Evolutionary conservation across 2,113 vertebrate species (phyloP), one percentile per base, ranked within the genome.

Genomic region (Protobothrops flavoviridis): DNA sequence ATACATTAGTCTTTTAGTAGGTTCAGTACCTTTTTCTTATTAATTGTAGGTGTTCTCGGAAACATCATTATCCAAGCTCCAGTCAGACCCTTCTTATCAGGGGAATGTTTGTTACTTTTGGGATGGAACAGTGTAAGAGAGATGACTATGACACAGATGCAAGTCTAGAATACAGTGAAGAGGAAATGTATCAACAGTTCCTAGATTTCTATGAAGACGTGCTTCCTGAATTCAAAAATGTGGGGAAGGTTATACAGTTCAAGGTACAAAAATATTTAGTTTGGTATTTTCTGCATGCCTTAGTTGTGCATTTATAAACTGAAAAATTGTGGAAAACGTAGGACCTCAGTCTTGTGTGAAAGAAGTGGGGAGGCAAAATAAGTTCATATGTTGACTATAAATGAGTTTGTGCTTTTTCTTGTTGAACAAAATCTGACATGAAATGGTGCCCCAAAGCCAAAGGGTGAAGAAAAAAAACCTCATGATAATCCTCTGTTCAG

Each of bases 71-170:
- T 92, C 99, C 99, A 29, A 93, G 97, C 0, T 97, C 97, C 0
- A 99, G 99, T 93, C 98, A 98, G 43, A 99, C 99, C 0, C 97
- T 99, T 85, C 98, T 99, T 2, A 97, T 99, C 93, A 98, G 98
- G n/a, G 97, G 98, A 29, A 99, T 99, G 99, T 99, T 99, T 93
- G 97, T 97, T 6, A 99, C 98, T 0, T 99, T 99, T 23, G 99
- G 99, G n/a, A 99, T 99, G 99, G 98, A 99, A 94, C 98, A 99
- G 96, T 98, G 98, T 26, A 97, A 98, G 2, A 98, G 99, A 0
- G 99, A 99, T 3, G 99, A 99, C 96, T 99, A 99, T 0, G 99
- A 99, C 96, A 98, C 98, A 0, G 99, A 99, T 0, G 98, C 99
- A 0, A 98, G 98, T 93, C 97, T 99, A 8, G 99, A 99, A 93